Percentiles rank a stretch among this genome's conserved stretches.
phyloP scores from a whole-genome alignment of 2,888 invertebrate genomes.

The Ceriagrion tenellum region DNA sequence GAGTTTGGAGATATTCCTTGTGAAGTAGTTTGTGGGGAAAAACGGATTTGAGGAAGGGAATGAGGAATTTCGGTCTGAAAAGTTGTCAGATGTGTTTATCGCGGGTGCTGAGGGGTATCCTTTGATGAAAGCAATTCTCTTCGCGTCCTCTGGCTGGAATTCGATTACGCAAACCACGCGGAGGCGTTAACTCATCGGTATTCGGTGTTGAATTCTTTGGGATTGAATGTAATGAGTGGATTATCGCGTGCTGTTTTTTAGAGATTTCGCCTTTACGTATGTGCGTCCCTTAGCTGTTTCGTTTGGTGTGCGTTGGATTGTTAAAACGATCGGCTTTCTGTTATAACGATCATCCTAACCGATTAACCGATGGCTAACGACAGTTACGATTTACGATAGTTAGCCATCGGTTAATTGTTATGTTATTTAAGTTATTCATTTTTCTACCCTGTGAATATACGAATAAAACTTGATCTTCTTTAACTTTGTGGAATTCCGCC shows the following conservation, averaged over 20 bases:
- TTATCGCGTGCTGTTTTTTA: neutral
- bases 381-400: too few species aligned
- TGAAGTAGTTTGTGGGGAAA: neutral
- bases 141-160: neutral
- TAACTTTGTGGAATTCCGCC: too few species aligned
- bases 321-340: too few species aligned
- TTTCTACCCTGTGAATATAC: too few species aligned
- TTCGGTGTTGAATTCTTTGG: neutral
- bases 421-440: too few species aligned
- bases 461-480: too few species aligned
- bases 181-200: neutral
- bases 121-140: neutral
- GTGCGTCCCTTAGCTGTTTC: too few species aligned
- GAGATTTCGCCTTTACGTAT: too few species aligned
- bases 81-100: conserved; percentile 3
- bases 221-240: neutral
- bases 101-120: neutral
- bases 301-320: too few species aligned
- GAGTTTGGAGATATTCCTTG: neutral
- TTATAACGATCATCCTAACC: too few species aligned
- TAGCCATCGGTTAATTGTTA: too few species aligned
- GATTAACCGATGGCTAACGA: too few species aligned
- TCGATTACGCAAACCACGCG: neutral
- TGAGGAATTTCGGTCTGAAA: neutral
- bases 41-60: neutral